Evolutionary conservation across 2,888 invertebrate species (phyloP).

Genomic region (Coleophora deauratella): DNA sequence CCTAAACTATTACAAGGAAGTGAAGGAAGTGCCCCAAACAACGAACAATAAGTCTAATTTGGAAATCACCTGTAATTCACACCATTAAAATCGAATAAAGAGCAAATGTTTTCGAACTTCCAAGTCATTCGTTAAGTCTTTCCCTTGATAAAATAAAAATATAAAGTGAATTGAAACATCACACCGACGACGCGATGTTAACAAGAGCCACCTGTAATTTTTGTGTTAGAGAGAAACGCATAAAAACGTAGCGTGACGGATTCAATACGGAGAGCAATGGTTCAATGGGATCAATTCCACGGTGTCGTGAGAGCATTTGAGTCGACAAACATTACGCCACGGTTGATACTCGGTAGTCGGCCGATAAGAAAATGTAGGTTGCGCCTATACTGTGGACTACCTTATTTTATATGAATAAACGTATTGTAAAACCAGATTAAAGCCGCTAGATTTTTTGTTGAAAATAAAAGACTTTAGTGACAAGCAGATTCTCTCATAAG

Average conservation of each 20-base stretch:
- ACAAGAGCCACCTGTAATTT: constrained; percentile 2
- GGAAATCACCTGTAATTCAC: too few relatives aligned
- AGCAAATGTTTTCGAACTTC: too few relatives aligned
- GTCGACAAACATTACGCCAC: constrained; percentile 37
- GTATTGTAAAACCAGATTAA: too few relatives aligned
- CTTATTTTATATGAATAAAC: not conserved
- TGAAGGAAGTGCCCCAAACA: too few relatives aligned
- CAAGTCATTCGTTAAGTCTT: too few relatives aligned
- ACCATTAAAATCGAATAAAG: too few relatives aligned
- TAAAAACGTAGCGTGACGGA: constrained; percentile 36
- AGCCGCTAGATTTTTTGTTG: too few relatives aligned
- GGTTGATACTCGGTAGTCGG: constrained; percentile 9
- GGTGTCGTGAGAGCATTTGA: constrained; percentile 44
- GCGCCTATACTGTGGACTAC: constrained; percentile 11
- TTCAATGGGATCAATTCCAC: constrained; percentile 32
- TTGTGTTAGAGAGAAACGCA: constrained; percentile 14
- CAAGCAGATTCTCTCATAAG: too few relatives aligned
- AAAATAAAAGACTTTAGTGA: too few relatives aligned
- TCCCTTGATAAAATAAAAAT: too few relatives aligned
- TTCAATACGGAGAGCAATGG: constrained; percentile 31
- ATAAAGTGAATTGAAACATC: not conserved
- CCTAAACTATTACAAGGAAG: too few relatives aligned
- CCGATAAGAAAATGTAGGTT: constrained; percentile 38
- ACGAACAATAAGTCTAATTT: too few relatives aligned
- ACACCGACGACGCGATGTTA: constrained; percentile 1